These are phyloP conservation scores for Carassius carassius DNA, from an alignment of 2,113 vertebrate genomes.

Conservation along the genomic window DNA sequence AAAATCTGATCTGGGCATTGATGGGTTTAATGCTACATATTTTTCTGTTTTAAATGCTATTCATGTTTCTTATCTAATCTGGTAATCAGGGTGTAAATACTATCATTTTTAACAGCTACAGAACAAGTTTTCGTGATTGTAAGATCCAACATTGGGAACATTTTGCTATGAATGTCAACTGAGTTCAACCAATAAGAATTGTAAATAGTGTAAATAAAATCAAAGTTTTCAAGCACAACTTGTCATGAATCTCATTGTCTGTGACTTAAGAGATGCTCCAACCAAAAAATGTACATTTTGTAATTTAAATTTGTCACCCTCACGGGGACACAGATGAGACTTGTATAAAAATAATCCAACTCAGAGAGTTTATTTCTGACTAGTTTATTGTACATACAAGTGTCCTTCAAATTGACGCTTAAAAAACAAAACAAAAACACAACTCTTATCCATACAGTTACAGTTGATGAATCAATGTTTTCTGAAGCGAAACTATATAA, in stretches of 20 bases:
- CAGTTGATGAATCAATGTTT: background rate
- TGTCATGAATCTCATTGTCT: background rate
- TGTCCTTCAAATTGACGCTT: background rate
- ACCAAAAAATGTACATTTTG: background rate
- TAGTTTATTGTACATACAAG: background rate
- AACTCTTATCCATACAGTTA: background rate
- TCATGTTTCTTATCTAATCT: slow-evolving; percentile 19
- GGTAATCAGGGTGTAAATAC: slow-evolving; percentile 13
- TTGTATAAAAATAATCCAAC: background rate
- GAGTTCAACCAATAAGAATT: slow-evolving; percentile 65
- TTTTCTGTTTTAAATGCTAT: slow-evolving; percentile 9
- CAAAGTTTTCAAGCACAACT: background rate
- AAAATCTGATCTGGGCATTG: background rate
- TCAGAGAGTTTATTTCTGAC: background rate
- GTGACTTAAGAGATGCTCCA: background rate
- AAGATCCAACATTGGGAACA: slow-evolving; percentile 19
- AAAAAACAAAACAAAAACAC: background rate
- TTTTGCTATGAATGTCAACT: slow-evolving; percentile 48
- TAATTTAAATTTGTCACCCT: background rate
- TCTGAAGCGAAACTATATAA: background rate
- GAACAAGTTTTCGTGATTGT: slow-evolving; percentile 3
- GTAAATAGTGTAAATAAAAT: slow-evolving; percentile 74
- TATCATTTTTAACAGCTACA: slow-evolving; percentile 1
- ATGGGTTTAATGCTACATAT: background rate
- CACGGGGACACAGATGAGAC: background rate